Evolutionary conservation across 1,140 invertebrate species (phyloP).

Genomic region (Musca domestica): DNA sequence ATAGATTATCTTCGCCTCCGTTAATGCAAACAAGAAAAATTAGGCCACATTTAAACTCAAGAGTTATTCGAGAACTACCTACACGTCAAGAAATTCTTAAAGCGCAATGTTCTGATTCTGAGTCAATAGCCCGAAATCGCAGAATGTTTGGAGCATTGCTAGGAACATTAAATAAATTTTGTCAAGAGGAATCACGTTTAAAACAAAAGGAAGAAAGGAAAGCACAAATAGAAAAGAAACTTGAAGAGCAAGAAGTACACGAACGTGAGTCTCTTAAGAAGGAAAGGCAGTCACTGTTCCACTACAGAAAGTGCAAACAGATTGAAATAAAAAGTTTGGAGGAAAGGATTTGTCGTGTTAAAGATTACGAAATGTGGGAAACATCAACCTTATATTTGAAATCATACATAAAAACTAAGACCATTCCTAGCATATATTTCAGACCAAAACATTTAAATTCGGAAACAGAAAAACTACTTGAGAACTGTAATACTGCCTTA

Average conservation of each 20-base stretch:
- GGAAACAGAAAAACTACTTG: slow-evolving; percentile 56
- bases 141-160: slow-evolving; percentile 93
- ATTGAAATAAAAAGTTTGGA: slow-evolving; percentile 86
- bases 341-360: slow-evolving; percentile 82
- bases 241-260: slow-evolving; percentile 85
- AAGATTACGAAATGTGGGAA: slow-evolving; percentile 88
- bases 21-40: slow-evolving; percentile 51
- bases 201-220: slow-evolving; percentile 70
- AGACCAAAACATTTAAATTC: slow-evolving; percentile 71
- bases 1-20: slow-evolving; percentile 55
- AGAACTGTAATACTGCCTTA: slow-evolving; percentile 56
- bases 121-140: slow-evolving; percentile 80
- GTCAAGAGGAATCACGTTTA: slow-evolving; percentile 87
- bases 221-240: slow-evolving; percentile 87
- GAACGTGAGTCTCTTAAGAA: slow-evolving; percentile 83
- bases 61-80: slow-evolving; percentile 66
- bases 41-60: slow-evolving; percentile 53
- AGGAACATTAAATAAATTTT: slow-evolving; percentile 92
- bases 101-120: slow-evolving; percentile 80
- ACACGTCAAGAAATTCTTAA: slow-evolving; percentile 75
- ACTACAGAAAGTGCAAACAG: slow-evolving; percentile 81
- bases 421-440: slow-evolving; percentile 85
- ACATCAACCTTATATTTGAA: slow-evolving; percentile 71
- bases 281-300: slow-evolving; percentile 82
- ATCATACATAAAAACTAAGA: slow-evolving; percentile 84